Evolutionary conservation across 2,888 invertebrate genomes (phyloP).

Genomic region (Hermodice carunculata): DNA sequence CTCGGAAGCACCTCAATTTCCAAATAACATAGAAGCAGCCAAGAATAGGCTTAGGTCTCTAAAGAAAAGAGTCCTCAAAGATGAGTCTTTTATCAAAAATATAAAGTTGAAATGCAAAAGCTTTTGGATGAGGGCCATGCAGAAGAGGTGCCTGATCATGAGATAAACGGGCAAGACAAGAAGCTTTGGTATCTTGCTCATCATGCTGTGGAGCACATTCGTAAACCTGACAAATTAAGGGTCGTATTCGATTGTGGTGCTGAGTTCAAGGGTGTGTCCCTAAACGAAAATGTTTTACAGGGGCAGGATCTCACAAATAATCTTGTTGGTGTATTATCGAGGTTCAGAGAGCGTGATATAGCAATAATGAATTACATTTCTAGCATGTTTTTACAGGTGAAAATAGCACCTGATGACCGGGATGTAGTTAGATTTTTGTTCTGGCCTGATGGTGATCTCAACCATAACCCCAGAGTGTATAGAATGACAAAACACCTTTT

Average conservation of each 20-base stretch:
- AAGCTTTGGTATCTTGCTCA: not conserved
- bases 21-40: not conserved
- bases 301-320: too few species aligned
- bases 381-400: constrained; percentile 13
- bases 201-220: too few species aligned
- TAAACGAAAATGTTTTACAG: too few species aligned
- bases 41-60: not conserved
- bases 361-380: too few species aligned
- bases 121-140: too few species aligned
- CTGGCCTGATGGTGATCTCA: not conserved
- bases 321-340: too few species aligned
- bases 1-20: not conserved
- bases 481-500: too few species aligned
- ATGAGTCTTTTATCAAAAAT: not conserved
- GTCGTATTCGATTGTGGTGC: too few species aligned
- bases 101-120: not conserved
- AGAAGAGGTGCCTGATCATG: too few species aligned
- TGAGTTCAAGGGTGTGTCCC: too few species aligned
- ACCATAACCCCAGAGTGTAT: too few species aligned
- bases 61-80: not conserved
- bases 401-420: not conserved
- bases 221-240: too few species aligned
- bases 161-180: not conserved
- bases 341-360: not conserved
- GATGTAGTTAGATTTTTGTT: constrained; percentile 3